phyloP scores from a whole-genome alignment of 2,113 vertebrate genomes.

The Zosterops borbonicus region DNA sequence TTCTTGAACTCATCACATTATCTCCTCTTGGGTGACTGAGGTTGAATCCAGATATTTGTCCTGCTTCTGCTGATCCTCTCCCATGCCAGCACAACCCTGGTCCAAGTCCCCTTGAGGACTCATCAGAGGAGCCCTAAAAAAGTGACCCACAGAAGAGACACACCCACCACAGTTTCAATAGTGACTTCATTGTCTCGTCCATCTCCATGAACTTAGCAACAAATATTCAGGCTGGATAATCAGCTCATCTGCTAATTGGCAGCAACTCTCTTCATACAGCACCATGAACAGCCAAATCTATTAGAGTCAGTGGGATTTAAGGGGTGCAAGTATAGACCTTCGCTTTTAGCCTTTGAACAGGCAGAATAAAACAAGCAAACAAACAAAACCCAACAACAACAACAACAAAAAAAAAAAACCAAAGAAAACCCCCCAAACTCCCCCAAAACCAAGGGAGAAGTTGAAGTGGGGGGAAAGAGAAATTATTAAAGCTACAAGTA shows the following conservation, averaged over 20 bases:
- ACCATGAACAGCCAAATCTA: background rate
- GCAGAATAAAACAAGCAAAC: background rate
- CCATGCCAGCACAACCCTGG: background rate
- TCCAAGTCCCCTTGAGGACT: background rate
- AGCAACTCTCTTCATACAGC: background rate
- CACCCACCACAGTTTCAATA: background rate
- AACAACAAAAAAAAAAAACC: too few relatives aligned
- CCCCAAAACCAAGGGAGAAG: background rate
- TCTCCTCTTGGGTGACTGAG: background rate
- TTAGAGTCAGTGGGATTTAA: background rate
- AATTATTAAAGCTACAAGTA: constrained; percentile 1
- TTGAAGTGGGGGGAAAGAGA: background rate
- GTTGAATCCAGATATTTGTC: background rate
- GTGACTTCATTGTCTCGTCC: background rate
- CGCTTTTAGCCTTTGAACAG: background rate
- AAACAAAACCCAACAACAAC: background rate
- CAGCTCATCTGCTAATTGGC: background rate
- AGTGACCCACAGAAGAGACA: background rate
- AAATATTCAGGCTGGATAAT: background rate
- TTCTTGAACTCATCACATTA: background rate
- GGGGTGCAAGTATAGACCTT: background rate
- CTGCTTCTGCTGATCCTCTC: background rate
- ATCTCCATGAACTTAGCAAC: background rate
- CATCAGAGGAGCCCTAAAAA: background rate
- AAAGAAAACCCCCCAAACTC: background rate